Evolutionary conservation across 2,888 invertebrate species (phyloP).

Genomic region (Amphipyra berbera): DNA sequence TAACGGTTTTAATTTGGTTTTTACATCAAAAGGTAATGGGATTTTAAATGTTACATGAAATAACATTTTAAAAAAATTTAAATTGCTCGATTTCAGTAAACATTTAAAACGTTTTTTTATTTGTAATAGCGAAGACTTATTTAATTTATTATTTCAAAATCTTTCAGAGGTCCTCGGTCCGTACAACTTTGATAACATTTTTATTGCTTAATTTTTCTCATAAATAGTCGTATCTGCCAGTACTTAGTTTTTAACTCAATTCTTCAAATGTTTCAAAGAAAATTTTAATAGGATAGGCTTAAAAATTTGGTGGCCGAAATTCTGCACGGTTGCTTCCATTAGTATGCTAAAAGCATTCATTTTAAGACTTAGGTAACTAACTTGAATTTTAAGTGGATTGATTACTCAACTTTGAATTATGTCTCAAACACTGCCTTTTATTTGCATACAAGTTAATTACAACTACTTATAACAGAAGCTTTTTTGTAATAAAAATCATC

Average conservation of each 20-base stretch:
- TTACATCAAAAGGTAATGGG: neutral
- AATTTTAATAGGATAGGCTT: constrained; percentile 29
- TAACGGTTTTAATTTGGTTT: constrained; percentile 9
- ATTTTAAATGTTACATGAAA: constrained; percentile 1
- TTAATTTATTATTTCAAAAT: constrained; percentile 22
- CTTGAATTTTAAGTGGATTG: constrained; percentile 57
- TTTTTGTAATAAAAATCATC: too few relatives aligned
- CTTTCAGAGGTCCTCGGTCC: constrained; percentile 12
- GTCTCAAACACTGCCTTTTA: constrained; percentile 16
- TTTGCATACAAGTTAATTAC: constrained; percentile 9
- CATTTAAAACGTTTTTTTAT: constrained; percentile 9
- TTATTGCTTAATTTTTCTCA: constrained; percentile 16
- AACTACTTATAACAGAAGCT: too few relatives aligned
- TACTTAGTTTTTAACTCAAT: constrained; percentile 33
- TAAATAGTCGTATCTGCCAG: constrained; percentile 32
- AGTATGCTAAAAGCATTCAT: constrained; percentile 54
- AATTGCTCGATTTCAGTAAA: constrained; percentile 18
- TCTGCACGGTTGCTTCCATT: constrained; percentile 38
- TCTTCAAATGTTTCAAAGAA: constrained; percentile 18
- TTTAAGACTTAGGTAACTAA: constrained; percentile 52
- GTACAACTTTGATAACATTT: constrained; percentile 26
- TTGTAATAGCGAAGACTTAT: constrained; percentile 12
- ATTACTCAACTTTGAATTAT: constrained; percentile 55
- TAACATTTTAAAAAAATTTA: constrained; percentile 9
- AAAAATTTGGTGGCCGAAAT: constrained; percentile 29